Base-by-base conservation (phyloP, 2,888 invertebrate genomes). In the Drosophila flavopinicola region DNA sequence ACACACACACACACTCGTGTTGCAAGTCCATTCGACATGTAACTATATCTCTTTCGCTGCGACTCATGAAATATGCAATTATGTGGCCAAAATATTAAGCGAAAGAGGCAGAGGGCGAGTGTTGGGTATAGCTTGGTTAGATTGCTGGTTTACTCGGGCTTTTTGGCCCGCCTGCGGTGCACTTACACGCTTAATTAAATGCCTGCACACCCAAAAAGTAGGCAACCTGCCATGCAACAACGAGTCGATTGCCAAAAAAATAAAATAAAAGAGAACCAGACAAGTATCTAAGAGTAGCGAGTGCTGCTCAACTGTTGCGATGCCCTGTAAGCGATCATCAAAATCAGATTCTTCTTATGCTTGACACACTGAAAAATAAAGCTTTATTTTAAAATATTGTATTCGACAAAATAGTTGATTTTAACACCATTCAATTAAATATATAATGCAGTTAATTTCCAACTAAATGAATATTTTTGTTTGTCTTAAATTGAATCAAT, bases 171-270 rank as follows among this genome's bases (percentile, higher is more conserved):
- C 59, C 66, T 37, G 49, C 47, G 54, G 61, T 74, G 75, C 80
- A 84, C 66, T 82, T 84, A 78, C 76, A 84, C 80, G 84, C 80
- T 76, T 80, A 80, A 84, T 80, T 80, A 78, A 80, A 83, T 78
- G 79, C 68, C 63, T 52, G 44, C 44, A 49, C 78, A 60, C 75
- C 64, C 58, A 59, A 59, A 74, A 72, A 72, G 65, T 68, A 75
- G 78, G 78, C 82, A 82, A 71, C 64, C 54, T 76, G 79, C 75
- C 79, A 82, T 79, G 59, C 67, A 68, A 59, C 61, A 64, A 58
- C 66, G 68, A 58, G 56, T 64, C 52, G 37, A 30, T 9, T 11
- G 56, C 45, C 69, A 75, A 53, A 37, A 45, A 32, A 32, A 17
- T 42, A 27, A 13, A 45, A 23, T 30, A 39, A 15, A 59, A 47